phyloP scores from a whole-genome alignment of 2,797 vertebrate species.

The Schizopygopsis malacanthus region DNA sequence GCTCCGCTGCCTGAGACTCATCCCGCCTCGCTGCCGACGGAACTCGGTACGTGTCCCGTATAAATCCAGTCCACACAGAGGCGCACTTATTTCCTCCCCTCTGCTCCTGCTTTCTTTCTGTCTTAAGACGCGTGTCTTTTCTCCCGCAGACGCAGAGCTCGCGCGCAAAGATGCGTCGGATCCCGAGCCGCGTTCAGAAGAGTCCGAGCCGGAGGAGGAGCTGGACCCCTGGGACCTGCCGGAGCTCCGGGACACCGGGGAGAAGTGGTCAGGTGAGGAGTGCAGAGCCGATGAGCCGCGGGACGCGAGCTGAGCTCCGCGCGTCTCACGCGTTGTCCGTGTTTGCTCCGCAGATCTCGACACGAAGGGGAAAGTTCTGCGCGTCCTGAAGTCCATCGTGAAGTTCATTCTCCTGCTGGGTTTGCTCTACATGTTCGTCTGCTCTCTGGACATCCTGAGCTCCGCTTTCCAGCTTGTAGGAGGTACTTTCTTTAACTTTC shows the following conservation, averaged over 20 bases:
- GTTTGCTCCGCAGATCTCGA: constrained; percentile 83
- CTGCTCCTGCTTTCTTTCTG: background rate
- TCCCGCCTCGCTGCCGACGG: constrained; percentile 64
- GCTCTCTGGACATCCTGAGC: constrained; percentile 93
- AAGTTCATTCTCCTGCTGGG: constrained; percentile 83
- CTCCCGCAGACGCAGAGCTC: background rate
- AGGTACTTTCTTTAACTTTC: constrained; percentile 75
- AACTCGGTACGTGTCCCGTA: constrained; percentile 54
- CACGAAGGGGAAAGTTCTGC: constrained; percentile 81
- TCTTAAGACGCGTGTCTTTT: background rate
- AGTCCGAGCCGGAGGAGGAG: constrained; percentile 56
- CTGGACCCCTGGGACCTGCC: constrained; percentile 90
- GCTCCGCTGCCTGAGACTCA: constrained; percentile 83
- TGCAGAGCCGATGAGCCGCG: background rate
- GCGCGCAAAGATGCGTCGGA: constrained; percentile 1
- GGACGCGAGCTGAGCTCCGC: background rate
- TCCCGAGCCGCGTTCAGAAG: constrained; percentile 71
- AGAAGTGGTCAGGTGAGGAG: constrained; percentile 92
- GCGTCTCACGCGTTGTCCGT: constrained; percentile 1
- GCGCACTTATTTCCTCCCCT: background rate
- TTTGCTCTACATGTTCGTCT: constrained; percentile 94
- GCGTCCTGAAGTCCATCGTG: constrained; percentile 75
- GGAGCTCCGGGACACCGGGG: constrained; percentile 81
- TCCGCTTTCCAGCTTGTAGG: constrained; percentile 96
- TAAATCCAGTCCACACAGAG: background rate